These are phyloP conservation scores for Melanerpes aurifrons DNA, from an alignment of 2,113 vertebrate species.

Conservation along the genomic window DNA sequence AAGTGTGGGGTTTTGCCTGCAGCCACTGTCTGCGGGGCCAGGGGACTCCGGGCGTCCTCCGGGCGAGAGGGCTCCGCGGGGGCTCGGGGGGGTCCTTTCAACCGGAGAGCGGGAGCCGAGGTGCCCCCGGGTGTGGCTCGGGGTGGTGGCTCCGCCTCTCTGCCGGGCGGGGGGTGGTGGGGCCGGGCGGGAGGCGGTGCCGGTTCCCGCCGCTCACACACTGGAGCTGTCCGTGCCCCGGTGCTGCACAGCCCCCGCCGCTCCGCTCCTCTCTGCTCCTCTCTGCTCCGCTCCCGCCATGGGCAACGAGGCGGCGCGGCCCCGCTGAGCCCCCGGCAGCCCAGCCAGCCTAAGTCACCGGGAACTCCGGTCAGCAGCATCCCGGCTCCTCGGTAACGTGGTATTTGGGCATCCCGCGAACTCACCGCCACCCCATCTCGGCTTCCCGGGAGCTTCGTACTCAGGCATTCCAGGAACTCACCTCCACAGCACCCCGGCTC, in stretches of 20 bases:
- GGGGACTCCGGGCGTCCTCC: neutral
- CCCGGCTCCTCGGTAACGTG: accelerated
- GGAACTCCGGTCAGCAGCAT: neutral
- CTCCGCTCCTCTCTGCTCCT: neutral
- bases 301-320: neutral
- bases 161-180: neutral
- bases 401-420: accelerated
- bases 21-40: no score
- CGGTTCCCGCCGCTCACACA: neutral
- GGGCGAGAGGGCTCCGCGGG: neutral
- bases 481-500: accelerated
- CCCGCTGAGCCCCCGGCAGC: neutral
- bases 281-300: neutral
- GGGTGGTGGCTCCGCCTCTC: neutral
- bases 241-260: conserved; percentile 40
- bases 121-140: neutral
- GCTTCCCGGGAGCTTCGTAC: neutral
- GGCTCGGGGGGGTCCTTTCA: neutral
- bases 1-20: neutral
- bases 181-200: neutral
- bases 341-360: neutral
- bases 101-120: neutral
- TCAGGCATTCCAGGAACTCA: accelerated
- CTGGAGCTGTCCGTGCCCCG: neutral
- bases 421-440: accelerated